phyloP scores from a whole-genome alignment of 2,113 vertebrate species.

The Heloderma charlesbogerti region DNA sequence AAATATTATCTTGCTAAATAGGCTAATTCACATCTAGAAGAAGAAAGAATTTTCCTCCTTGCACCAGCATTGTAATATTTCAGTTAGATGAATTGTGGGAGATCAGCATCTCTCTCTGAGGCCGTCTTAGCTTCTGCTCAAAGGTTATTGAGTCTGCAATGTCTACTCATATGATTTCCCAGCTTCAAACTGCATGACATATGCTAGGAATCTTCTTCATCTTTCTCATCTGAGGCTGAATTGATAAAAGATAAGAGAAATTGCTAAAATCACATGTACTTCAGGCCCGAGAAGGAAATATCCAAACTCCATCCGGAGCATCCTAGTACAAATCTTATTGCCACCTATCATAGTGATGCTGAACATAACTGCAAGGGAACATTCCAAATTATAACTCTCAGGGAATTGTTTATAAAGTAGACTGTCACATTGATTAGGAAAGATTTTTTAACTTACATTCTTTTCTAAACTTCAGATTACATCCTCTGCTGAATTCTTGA shows the following conservation, averaged over 20 bases:
- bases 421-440: slow-evolving; percentile 34
- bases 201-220: slow-evolving; percentile 64
- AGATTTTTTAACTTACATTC: slow-evolving; percentile 35
- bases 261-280: slow-evolving; percentile 70
- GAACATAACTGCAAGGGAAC: slow-evolving; percentile 58
- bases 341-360: slow-evolving; percentile 54
- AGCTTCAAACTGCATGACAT: slow-evolving; percentile 65
- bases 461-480: background rate
- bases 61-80: background rate
- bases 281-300: slow-evolving; percentile 72
- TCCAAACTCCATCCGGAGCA: slow-evolving; percentile 66
- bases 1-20: background rate
- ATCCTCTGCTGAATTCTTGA: background rate
- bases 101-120: slow-evolving; percentile 26
- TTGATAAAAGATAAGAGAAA: slow-evolving; percentile 7
- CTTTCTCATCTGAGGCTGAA: slow-evolving; percentile 58
- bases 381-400: slow-evolving; percentile 47
- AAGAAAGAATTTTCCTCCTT: slow-evolving; percentile 25
- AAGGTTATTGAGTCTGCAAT: slow-evolving; percentile 6
- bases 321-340: slow-evolving; percentile 66
- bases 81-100: background rate
- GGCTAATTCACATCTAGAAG: background rate
- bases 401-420: slow-evolving; percentile 53
- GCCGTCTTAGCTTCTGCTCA: background rate
- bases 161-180: slow-evolving; percentile 48